phyloP scores from a whole-genome alignment of 2,888 invertebrate species.

The Drosophila austrosaltans region DNA sequence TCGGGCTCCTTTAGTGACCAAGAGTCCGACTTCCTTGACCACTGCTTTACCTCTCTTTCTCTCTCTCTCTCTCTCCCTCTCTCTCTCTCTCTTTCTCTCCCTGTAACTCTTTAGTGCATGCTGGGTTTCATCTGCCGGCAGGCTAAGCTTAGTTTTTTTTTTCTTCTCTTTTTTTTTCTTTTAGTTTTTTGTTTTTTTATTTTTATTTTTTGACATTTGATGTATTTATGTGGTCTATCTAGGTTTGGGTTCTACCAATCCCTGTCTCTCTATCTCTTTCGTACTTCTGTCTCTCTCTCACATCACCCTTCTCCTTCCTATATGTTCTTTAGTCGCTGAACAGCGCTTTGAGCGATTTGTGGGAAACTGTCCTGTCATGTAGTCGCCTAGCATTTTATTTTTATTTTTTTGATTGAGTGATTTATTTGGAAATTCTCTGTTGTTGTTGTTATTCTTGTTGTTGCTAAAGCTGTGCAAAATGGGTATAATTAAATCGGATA shows the following conservation, averaged over 20 bases:
- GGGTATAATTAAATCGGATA: conserved; percentile 73
- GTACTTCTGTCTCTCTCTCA: background rate
- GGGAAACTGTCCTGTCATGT: conserved; percentile 77
- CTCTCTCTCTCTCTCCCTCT: background rate
- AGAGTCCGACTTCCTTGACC: background rate
- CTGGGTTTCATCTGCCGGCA: conserved; percentile 56
- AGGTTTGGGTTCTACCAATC: conserved; percentile 27
- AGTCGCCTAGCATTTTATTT: conserved; percentile 57
- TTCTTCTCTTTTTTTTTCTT: conserved; percentile 29
- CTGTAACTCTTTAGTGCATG: conserved; percentile 31
- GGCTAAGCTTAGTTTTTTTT: conserved; percentile 61
- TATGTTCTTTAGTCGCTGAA: conserved; percentile 7
- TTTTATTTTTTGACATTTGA: conserved; percentile 75
- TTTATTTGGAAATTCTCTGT: conserved; percentile 73
- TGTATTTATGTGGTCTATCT: conserved; percentile 74
- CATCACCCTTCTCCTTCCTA: background rate
- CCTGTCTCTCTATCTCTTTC: background rate
- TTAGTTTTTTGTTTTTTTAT: background rate
- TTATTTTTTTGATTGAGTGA: conserved; percentile 74
- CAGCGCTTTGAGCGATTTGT: conserved; percentile 73
- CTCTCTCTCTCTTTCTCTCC: conserved; percentile 17
- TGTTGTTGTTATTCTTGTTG: conserved; percentile 58
- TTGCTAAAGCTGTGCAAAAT: conserved; percentile 52
- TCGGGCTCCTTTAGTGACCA: background rate
- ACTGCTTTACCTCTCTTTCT: background rate